Conservation (phyloP, 2,113 vertebrate genomes). For the Hylia prasina region DNA sequence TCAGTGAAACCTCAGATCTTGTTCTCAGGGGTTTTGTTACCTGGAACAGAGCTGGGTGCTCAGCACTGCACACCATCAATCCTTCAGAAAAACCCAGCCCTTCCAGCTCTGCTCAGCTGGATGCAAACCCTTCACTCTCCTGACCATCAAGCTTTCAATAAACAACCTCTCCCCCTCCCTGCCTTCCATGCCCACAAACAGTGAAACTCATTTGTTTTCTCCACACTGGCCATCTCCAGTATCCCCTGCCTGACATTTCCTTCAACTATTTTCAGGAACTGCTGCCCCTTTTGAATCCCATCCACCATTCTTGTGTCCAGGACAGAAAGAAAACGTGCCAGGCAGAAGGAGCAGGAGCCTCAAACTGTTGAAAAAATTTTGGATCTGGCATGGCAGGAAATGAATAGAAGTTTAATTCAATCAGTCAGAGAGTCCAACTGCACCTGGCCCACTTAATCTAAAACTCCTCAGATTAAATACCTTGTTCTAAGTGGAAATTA, state of each 20-base stretch:
- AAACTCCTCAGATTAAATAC: slow-evolving; percentile 48
- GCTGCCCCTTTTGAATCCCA: background rate
- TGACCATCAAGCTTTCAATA: background rate
- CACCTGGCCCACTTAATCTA: slow-evolving; percentile 14
- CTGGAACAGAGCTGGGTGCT: background rate
- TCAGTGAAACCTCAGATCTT: background rate
- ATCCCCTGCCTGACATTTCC: background rate
- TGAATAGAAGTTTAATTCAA: slow-evolving; percentile 31
- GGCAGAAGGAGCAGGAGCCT: background rate
- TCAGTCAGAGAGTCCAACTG: slow-evolving; percentile 37
- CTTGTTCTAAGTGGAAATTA: slow-evolving; percentile 61
- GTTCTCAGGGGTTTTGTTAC: background rate
- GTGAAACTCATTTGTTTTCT: background rate
- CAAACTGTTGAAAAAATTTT: background rate
- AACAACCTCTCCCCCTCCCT: background rate
- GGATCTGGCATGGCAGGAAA: background rate
- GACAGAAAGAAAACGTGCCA: background rate
- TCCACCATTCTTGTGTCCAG: background rate
- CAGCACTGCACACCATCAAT: background rate
- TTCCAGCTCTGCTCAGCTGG: background rate
- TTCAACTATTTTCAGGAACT: background rate
- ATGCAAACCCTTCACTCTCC: background rate
- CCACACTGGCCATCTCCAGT: background rate
- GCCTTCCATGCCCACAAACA: background rate
- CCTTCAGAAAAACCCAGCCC: background rate